Evolutionary conservation across 2,797 vertebrate species (phyloP).

Genomic region (Anguilla marmorata): DNA sequence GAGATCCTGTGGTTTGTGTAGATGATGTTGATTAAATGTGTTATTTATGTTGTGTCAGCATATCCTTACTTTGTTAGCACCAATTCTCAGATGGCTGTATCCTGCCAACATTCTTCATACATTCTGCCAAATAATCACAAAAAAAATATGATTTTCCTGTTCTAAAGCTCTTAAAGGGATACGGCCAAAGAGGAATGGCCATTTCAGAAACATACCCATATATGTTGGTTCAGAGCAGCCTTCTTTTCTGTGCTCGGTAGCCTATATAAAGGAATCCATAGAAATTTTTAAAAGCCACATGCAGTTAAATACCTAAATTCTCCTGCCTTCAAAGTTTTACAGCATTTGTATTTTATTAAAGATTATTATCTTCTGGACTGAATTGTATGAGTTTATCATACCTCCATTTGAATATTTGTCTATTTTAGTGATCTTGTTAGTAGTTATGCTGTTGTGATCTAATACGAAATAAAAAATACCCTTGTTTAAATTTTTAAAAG

Average conservation of each 20-base stretch:
- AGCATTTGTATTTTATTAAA: too few species aligned
- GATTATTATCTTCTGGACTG: too few species aligned
- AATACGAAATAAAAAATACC: neutral
- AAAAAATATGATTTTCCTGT: conserved; percentile 66
- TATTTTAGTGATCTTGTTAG: neutral
- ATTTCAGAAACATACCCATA: conserved; percentile 28
- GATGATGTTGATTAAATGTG: conserved; percentile 78
- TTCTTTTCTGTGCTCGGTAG: conserved; percentile 10
- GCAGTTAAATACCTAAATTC: conserved; percentile 24
- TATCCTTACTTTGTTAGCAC: conserved; percentile 81
- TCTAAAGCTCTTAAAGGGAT: conserved; percentile 46
- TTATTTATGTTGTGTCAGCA: conserved; percentile 85
- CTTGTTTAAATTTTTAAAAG: neutral
- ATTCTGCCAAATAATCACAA: conserved; percentile 77
- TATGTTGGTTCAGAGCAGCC: conserved; percentile 37
- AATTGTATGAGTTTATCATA: neutral
- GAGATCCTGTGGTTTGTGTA: conserved; percentile 64
- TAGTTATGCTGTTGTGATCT: neutral
- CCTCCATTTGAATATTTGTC: neutral
- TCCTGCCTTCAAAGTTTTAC: conserved; percentile 27
- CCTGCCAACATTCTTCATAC: conserved; percentile 80
- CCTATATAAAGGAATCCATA: conserved; percentile 26
- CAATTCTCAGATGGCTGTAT: conserved; percentile 76
- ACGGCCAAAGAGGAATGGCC: conserved; percentile 48
- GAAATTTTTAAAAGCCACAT: conserved; percentile 15